Evolutionary conservation across 1,140 invertebrate species (phyloP).

Genomic region (Bathynomus jamesi): DNA sequence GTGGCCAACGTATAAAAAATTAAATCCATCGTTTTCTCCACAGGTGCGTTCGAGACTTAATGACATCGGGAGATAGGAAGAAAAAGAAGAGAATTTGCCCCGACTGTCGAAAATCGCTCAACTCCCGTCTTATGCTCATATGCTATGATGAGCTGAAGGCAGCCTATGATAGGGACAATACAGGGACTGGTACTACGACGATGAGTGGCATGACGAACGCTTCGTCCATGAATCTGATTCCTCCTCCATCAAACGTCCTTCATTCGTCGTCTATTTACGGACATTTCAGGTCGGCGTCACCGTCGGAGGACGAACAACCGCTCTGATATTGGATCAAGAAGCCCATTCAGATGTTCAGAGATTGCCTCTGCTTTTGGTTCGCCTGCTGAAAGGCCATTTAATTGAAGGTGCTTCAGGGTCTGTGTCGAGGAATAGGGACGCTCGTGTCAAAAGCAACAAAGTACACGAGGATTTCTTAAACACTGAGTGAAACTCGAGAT

Average conservation of each 20-base stretch:
- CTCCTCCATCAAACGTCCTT: too few species aligned
- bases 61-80: constrained; percentile 54
- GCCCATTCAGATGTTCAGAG: background rate
- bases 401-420: background rate
- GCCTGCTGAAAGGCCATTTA: background rate
- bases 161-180: constrained; percentile 22
- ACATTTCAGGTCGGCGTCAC: background rate
- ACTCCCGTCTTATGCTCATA: constrained; percentile 49
- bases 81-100: constrained; percentile 53
- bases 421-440: too few species aligned
- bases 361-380: background rate
- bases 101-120: constrained; percentile 56
- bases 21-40: too few species aligned
- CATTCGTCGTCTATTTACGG: background rate
- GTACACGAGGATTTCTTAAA: too few species aligned
- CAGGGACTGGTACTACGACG: background rate
- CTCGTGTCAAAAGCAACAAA: too few species aligned
- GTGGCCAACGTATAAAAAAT: too few species aligned
- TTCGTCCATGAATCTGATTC: background rate
- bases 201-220: background rate
- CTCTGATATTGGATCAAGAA: background rate
- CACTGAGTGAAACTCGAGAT: too few species aligned
- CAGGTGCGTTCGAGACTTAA: constrained; percentile 62
- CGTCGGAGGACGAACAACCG: background rate
- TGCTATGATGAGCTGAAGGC: constrained; percentile 40